Conservation (phyloP, 1,140 invertebrate genomes). For the Parapsyche elsis region DNA sequence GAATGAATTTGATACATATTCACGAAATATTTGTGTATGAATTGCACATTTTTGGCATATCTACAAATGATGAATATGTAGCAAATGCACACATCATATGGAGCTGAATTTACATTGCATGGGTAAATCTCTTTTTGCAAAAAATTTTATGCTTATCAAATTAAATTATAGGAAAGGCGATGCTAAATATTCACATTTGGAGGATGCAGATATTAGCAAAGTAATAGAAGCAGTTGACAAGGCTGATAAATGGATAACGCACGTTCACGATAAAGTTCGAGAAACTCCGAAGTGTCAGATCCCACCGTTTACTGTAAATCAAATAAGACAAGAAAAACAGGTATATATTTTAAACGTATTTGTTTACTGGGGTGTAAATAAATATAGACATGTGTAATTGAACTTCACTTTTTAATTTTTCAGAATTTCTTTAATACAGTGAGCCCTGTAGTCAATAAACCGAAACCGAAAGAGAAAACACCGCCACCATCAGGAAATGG, state of each 20-base stretch:
- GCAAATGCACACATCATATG: not conserved
- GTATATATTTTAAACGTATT: conserved; percentile 60
- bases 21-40: not conserved
- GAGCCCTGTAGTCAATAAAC: conserved; percentile 84
- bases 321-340: conserved; percentile 80
- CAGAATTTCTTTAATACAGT: conserved; percentile 77
- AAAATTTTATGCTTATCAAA: not conserved
- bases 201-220: conserved; percentile 83
- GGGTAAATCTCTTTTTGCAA: no score
- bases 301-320: conserved; percentile 79
- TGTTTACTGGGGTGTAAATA: no score
- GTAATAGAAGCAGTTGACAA: conserved; percentile 69
- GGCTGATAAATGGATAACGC: conserved; percentile 80
- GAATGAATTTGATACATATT: not conserved
- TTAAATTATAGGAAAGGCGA: conserved; percentile 71
- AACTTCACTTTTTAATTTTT: conserved; percentile 45
- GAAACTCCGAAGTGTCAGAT: conserved; percentile 72
- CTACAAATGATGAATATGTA: not conserved
- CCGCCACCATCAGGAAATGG: conserved; percentile 64
- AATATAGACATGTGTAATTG: no score
- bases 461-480: conserved; percentile 80
- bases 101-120: not conserved
- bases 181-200: conserved; percentile 85
- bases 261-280: conserved; percentile 72
- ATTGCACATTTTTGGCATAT: not conserved